Evolutionary conservation across 1,140 invertebrate genomes (phyloP).

Genomic region (Hetaerina americana): DNA sequence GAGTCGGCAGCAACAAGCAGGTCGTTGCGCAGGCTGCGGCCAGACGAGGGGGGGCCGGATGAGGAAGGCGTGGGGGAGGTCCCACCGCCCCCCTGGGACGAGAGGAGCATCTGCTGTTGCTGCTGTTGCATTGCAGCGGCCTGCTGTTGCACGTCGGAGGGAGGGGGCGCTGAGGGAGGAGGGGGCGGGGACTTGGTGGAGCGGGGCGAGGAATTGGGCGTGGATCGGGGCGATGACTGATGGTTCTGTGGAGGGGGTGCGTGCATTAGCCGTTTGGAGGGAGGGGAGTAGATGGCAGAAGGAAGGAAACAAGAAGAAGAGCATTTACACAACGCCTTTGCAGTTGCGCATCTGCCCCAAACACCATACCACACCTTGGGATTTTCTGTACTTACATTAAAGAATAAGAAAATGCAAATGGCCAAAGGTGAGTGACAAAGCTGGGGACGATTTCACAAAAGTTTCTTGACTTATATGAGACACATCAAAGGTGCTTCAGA

Average conservation of each 20-base stretch:
- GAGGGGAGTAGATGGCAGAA: not conserved
- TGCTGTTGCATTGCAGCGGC: not conserved
- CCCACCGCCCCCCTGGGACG: not conserved
- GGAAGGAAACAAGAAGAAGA: slow-evolving; percentile 13
- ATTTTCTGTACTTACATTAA: too few relatives aligned
- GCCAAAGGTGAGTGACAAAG: too few relatives aligned
- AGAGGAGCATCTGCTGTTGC: not conserved
- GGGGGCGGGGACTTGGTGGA: slow-evolving; percentile 73
- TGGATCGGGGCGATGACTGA: slow-evolving; percentile 75
- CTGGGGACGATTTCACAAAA: too few relatives aligned
- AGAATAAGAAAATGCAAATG: too few relatives aligned
- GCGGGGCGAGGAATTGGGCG: slow-evolving; percentile 81
- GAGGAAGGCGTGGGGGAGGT: slow-evolving; percentile 19
- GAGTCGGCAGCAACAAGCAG: slow-evolving; percentile 85
- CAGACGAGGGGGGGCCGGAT: slow-evolving; percentile 29
- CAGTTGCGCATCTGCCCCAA: slow-evolving; percentile 1
- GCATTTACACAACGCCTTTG: not conserved
- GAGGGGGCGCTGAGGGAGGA: slow-evolving; percentile 29
- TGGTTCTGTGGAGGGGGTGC: slow-evolving; percentile 45
- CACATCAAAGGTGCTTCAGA: too few relatives aligned
- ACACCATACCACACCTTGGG: too few relatives aligned
- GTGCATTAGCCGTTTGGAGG: too few relatives aligned
- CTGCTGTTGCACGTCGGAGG: slow-evolving; percentile 13
- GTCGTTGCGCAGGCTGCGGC: slow-evolving; percentile 64
- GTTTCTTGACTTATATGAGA: too few relatives aligned